Base-by-base conservation (phyloP, 2,113 vertebrate genomes). In the Phalacrocorax carbo region DNA sequence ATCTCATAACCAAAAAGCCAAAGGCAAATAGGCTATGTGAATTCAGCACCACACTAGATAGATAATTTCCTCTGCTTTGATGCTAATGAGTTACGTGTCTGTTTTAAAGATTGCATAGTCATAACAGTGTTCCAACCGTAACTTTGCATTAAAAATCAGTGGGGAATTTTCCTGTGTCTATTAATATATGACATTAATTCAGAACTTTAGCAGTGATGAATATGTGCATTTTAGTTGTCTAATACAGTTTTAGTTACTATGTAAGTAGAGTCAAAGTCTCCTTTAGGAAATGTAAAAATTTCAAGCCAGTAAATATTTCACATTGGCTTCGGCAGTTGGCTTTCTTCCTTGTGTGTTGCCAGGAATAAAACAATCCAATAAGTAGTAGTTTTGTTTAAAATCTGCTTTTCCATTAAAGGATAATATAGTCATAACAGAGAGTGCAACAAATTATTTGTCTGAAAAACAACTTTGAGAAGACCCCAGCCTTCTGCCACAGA, bases 61-160 rank as follows among this genome's bases (percentile, higher is more conserved):
- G 95, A 95, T 97, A 69, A 96, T 97, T 97, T 96, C 64, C 61
- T 54, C 72, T 86, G 8, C 66, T 94, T 87, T 92, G 75, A 52
- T 65, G 91, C 90, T 94, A 94, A 97, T 95, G 86, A 96, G 84
- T 95, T 96, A 91, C 44, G 49, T 94, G 94, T 95, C 93, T 96
- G 83, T 92, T 97, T 97, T 96, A 92, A 96, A 90, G 87, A 95
- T 95, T 85, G 71, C 66, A 22, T 71, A 89, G 94, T 95, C 86
- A 72, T 72, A 93, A 86, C 55, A 86, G 21, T 73, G n/a, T 58
- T 86, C 57, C 88, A 86, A 2, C n/a, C 11, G 83, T 65, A 94
- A 95, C 70, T 94, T 88, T 79, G 61, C 58, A 65, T 86, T 93
- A 88, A 92, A 96, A 95, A 96, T 72, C 57, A 87, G 20, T 38